Evolutionary conservation across 2,797 vertebrate species (phyloP).

Genomic region (Clarias laeviceps): DNA sequence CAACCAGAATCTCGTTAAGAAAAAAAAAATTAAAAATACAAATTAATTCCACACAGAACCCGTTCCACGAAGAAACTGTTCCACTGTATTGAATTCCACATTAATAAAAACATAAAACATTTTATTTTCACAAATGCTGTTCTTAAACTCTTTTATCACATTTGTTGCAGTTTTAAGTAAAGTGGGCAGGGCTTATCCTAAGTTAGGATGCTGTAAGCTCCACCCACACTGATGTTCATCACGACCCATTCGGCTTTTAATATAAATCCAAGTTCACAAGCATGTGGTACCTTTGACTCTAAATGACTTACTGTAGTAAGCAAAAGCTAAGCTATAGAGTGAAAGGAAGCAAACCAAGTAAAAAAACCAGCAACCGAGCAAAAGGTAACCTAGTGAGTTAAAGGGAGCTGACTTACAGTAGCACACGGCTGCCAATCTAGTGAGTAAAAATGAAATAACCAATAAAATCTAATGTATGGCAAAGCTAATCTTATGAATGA

Average conservation of each 20-base stretch:
- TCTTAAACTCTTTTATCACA: background rate
- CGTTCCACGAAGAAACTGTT: background rate
- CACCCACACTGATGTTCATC: background rate
- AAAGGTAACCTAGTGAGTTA: background rate
- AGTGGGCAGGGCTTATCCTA: background rate
- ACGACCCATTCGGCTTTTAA: background rate
- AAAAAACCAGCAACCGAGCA: background rate
- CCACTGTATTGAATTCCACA: background rate
- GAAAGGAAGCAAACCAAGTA: background rate
- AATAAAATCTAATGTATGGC: no score
- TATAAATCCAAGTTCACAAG: background rate
- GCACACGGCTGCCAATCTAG: no score
- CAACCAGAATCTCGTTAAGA: background rate
- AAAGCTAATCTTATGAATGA: background rate
- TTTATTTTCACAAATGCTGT: background rate
- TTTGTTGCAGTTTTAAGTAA: background rate
- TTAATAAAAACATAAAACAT: background rate
- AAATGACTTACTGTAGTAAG: background rate
- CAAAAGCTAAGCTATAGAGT: background rate
- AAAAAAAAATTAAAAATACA: no score
- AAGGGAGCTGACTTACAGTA: background rate
- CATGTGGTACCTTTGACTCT: background rate
- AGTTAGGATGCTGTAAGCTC: background rate
- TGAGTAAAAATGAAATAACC: no score
- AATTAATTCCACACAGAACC: background rate